Evolutionary conservation across 2,113 vertebrate species (phyloP), one percentile per base, ranked within the genome.

Genomic region (Lutjanus erythropterus): DNA sequence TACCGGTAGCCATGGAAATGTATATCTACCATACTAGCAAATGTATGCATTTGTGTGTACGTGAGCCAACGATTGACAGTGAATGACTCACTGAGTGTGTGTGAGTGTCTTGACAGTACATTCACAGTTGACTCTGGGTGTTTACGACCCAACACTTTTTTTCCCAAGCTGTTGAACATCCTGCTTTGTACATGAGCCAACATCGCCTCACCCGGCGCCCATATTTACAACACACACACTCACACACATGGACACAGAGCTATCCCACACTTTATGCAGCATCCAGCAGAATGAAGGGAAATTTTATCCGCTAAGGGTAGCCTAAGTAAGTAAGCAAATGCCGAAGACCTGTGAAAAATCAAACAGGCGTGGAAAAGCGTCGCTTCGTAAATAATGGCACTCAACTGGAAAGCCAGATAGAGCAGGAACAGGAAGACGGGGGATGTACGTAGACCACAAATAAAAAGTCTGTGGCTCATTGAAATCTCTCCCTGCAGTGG

Each of bases 291-390:
- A 86, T 86, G 62, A 59, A 87, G 53, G 80, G 55, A 52, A 85
- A 75, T 84, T 37, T 80, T 80, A 81, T 88, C 73, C 56, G 33
- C 71, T 0, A 25, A 64, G 46, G 65, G 41, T 70, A n/a, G n/a
- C n/a, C n/a, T n/a, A 78, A 67, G 70, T 31, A 60, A 81, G 81
- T 33, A 39, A 71, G 68, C 50, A 27, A 80, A 70, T 73, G 65
- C 74, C 80, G 46, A 42, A 77, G 70, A 75, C 71, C 44, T 90
- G 86, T 79, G 87, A 89, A 83, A 85, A 76, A 71, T 84, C 78
- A 61, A 84, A 71, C 74, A 70, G 67, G 64, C 27, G n/a, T 85
- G 81, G 65, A 84, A 79, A 80, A 55, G 62, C 69, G 71, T 72
- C 7, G 64, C 77, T 78, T 72, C 37, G 58, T 81, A 88, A 92